These are phyloP conservation scores for Lucinisca nassula DNA, from an alignment of 2,888 invertebrate genomes.

Conservation along the genomic window DNA sequence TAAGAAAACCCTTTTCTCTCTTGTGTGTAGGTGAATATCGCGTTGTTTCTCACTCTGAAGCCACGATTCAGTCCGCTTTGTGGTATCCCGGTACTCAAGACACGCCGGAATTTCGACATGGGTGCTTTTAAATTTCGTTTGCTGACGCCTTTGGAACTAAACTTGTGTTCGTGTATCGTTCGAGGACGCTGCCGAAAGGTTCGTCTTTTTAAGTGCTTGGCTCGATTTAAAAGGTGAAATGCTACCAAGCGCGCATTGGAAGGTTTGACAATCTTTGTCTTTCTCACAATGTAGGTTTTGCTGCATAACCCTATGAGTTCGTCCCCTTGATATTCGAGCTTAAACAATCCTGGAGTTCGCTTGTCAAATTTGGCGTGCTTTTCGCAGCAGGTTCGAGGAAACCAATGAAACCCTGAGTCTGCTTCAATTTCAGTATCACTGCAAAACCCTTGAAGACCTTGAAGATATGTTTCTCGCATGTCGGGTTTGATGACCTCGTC, in stretches of 20 bases:
- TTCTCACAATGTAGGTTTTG: background rate
- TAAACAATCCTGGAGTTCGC: background rate
- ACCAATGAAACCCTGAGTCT: slow-evolving; percentile 48
- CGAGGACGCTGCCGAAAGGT: too few relatives aligned
- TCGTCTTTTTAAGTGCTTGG: background rate
- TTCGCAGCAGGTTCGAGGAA: slow-evolving; percentile 52
- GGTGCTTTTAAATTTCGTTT: too few relatives aligned
- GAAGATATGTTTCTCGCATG: slow-evolving; percentile 23
- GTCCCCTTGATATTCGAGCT: slow-evolving; percentile 3
- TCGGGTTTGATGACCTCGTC: slow-evolving; percentile 46
- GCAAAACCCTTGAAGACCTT: slow-evolving; percentile 30
- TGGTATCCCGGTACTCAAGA: too few relatives aligned
- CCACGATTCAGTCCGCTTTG: too few relatives aligned
- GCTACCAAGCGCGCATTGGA: background rate
- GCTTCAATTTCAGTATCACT: slow-evolving; percentile 32
- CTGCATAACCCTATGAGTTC: background rate
- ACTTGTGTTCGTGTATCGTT: too few relatives aligned
- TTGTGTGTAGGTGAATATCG: too few relatives aligned
- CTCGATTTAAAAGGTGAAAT: background rate
- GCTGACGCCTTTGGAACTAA: too few relatives aligned
- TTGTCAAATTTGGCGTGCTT: slow-evolving; percentile 18
- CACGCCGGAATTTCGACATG: too few relatives aligned
- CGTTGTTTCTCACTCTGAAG: too few relatives aligned
- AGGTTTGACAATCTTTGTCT: background rate
- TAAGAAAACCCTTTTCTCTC: too few relatives aligned